Evolutionary conservation across 2,888 invertebrate species (phyloP), one percentile per base, ranked within the genome.

Genomic region (Crossocerus cetratus): DNA sequence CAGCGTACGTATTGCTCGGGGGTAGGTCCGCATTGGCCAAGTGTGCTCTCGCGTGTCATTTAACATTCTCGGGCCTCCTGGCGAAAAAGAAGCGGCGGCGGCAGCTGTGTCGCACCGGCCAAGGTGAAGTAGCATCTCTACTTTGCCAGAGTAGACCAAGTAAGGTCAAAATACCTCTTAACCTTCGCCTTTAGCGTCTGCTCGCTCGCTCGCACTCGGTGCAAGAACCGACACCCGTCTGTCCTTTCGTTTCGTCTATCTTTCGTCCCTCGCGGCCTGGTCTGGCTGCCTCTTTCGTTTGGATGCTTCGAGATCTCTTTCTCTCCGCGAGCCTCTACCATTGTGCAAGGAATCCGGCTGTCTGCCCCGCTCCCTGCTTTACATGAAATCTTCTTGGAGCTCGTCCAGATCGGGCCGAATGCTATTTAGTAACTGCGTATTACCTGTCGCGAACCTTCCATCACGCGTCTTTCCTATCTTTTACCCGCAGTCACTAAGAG

Each of bases 351-450:
- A 68, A 68, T 62, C 32, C 32, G 18, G 21, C 58, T 49, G 8
- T 49, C 49, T 49, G 23, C 23, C 22, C 54, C 43, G 2, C 8
- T 56, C 49, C 21, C 32, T 5, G 23, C 53, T 14, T 70, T 49
- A 65, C 70, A 49, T 45, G 56, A 44, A 56, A 60, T 11, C 21
- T 23, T 14, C 49, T 72, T 77, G 77, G 77, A 74, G 23, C 20
- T 14, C 11, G 21, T 77, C 77, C 77, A 77, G 69, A n/a, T 59
- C n/a, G 54, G 23, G 53, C 57, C 20, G 57, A 74, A 61, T 49
- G 49, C 16, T 67, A 69, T 74, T 77, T 72, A 67, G 67, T 65
- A 59, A 53, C 49, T 42, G 32, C 32, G 55, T 56, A 49, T 56
- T 54, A 56, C 55, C 43, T 45, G 49, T 61, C 53, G 14, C 60